These are phyloP conservation scores for Nebria ingens DNA, from an alignment of 1,140 invertebrate genomes.

Conservation along the genomic window DNA sequence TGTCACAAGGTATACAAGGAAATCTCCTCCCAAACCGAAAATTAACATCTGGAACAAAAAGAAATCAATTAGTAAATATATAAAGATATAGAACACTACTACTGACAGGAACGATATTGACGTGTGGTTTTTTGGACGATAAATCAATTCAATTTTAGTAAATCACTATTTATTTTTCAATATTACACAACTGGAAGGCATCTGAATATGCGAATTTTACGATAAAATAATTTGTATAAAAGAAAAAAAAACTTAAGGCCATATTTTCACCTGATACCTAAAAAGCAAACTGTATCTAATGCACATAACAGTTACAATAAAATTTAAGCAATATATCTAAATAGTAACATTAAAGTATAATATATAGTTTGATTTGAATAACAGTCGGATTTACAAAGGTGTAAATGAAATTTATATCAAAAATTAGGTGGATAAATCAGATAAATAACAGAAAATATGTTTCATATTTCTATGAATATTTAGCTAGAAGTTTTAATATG, in stretches of 20 bases:
- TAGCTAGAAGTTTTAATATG: no score
- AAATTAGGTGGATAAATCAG: no score
- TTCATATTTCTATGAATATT: background rate
- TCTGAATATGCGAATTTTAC: background rate
- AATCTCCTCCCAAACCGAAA: conserved; percentile 15
- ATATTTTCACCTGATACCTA: conserved; percentile 8
- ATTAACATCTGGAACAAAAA: background rate
- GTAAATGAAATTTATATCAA: no score
- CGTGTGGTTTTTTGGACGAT: no score
- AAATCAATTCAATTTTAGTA: no score
- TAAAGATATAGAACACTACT: background rate
- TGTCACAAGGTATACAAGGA: conserved; percentile 42
- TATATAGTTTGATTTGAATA: background rate
- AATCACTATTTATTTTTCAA: conserved; percentile 8
- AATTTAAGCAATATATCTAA: conserved; percentile 7
- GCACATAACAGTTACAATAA: background rate
- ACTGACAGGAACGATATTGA: no score
- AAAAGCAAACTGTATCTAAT: conserved; percentile 4
- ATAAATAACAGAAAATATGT: no score
- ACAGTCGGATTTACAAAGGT: no score
- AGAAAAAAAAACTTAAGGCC: conserved; percentile 7
- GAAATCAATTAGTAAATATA: background rate
- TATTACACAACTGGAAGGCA: conserved; percentile 3
- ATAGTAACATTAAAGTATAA: background rate
- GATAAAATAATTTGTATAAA: conserved; percentile 5